Evolutionary conservation across 1,140 invertebrate genomes (phyloP), one percentile per base, ranked within the genome.

Genomic region (Sycophila sp.): DNA sequence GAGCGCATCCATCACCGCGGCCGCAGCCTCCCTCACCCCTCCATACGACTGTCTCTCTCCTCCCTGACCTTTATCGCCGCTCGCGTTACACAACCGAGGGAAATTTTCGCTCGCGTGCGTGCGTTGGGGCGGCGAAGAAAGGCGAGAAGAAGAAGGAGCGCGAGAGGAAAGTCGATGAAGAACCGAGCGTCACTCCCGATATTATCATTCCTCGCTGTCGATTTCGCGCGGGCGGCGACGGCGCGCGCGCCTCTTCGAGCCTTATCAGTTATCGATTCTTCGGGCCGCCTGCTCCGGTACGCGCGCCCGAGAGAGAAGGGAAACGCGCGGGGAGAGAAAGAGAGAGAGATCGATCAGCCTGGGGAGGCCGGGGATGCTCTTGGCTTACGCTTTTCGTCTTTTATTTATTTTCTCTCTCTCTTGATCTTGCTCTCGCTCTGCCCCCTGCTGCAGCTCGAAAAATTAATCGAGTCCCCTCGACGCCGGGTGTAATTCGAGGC

Each of bases 211-310:
- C 36, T 58, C 32, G 32, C 55, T 58, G 55, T 58, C 30, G 24
- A 58, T 58, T 58, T 32, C 15, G 36, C n/a, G 32, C 17, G n/a
- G n/a, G 30, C 55, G 19, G 22, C 55, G 32, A 36, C 30, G 2
- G 55, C 28, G 32, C 30, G 53, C 5, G 30, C 32, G 17, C 17
- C 8, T n/a, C n/a, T n/a, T n/a, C 28, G 15, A 58, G 32, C 55
- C 28, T 36, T 58, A 58, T 58, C 55, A 58, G 32, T 32, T 58
- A 58, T 58, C 55, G 55, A 58, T 58, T 58, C 15, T 58, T 36
- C 55, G 32, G 55, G 19, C 24, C 19, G 24, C 22, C 51, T 15
- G 51, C 51, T 15, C 28, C 24, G 51, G 7, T n/a, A 26, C 51
- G n/a, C 17, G 22, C 19, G 15, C 26, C 11, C 51, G 11, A 10